phyloP scores from a whole-genome alignment of 2,113 vertebrate species.

The Pteruthius melanotis region DNA sequence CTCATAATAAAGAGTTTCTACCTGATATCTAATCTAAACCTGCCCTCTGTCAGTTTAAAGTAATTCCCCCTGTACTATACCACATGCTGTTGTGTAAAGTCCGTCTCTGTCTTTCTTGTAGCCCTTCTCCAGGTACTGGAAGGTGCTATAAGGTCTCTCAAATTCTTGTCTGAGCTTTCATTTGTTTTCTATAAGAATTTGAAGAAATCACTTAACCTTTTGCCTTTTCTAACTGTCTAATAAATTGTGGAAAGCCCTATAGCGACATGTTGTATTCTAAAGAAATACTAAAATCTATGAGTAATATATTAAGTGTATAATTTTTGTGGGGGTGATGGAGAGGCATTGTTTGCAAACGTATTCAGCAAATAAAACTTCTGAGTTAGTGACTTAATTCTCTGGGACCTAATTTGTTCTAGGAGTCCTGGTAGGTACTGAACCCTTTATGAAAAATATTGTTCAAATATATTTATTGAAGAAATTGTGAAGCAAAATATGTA shows the following conservation, averaged over 20 bases:
- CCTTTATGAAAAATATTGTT: not conserved
- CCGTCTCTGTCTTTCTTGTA: not conserved
- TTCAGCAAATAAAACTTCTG: not conserved
- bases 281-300: not conserved
- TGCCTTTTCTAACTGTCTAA: not conserved
- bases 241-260: not conserved
- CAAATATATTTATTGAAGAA: not conserved
- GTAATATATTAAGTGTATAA: not conserved
- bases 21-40: not conserved
- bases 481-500: not conserved
- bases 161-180: not conserved
- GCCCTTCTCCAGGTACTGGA: not conserved
- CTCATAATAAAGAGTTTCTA: not conserved
- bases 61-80: not conserved
- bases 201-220: not conserved
- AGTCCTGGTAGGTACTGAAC: not conserved
- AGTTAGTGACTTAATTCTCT: not conserved
- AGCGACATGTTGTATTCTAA: not conserved
- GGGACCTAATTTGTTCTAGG: not conserved
- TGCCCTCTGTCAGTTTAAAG: not conserved
- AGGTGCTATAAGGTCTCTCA: not conserved
- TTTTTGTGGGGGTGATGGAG: not conserved
- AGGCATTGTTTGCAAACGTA: not conserved
- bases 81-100: not conserved
- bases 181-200: not conserved